Percentiles rank a stretch among this genome's conserved stretches.
phyloP scores from a whole-genome alignment of 35 echinoderm and acorn worm species.

The Diadema setosum region DNA sequence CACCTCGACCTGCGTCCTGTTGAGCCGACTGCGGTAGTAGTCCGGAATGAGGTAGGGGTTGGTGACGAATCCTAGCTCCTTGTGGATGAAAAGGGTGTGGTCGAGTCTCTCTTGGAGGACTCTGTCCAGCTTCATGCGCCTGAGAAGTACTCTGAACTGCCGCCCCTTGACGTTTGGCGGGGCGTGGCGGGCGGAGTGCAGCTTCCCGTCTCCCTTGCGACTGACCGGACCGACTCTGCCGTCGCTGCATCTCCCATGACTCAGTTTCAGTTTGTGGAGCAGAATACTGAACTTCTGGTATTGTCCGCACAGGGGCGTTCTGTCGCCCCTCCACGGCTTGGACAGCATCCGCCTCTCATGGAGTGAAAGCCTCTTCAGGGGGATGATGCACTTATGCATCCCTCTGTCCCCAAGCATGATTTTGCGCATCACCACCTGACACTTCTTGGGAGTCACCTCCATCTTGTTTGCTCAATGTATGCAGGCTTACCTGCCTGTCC shows the following conservation, averaged over 20 bases:
- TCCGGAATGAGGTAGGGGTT: neutral
- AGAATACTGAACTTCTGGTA: neutral
- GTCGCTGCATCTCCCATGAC: neutral
- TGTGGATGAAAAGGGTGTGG: neutral
- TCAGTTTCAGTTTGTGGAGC: conserved; percentile 2
- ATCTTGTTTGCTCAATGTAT: no score
- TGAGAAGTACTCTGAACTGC: neutral
- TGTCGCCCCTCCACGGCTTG: neutral
- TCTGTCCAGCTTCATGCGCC: neutral
- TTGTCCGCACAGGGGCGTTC: neutral
- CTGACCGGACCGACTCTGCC: neutral
- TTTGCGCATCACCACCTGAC: neutral
- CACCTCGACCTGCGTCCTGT: neutral
- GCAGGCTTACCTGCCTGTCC: no score
- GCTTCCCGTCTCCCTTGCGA: neutral
- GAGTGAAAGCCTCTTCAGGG: neutral
- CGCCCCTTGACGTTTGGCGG: no score
- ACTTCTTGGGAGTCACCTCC: neutral
- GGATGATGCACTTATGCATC: neutral
- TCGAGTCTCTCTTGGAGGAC: neutral
- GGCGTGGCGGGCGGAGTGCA: no score
- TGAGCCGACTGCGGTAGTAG: neutral
- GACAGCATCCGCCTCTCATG: neutral
- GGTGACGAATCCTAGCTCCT: neutral
- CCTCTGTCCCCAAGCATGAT: neutral